A percentile compares a stretch with the other conserved stretches of the same genome.
Conservation (phyloP, 2,888 invertebrate genomes). For the Drosophila tanythrix region DNA sequence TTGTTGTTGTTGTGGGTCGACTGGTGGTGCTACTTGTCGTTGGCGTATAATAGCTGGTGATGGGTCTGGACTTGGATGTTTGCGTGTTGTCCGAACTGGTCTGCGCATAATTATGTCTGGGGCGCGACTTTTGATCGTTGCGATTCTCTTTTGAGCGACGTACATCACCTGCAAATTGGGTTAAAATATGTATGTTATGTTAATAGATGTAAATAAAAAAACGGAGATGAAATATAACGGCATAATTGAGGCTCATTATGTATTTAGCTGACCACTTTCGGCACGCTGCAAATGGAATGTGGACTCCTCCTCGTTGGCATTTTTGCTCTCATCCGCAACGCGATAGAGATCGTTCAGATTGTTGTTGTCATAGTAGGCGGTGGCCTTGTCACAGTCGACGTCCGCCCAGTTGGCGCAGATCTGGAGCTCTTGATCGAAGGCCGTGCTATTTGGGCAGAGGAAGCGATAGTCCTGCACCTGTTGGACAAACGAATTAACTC, state of each 20-base stretch:
- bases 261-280: slow-evolving; percentile 86
- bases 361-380: slow-evolving; percentile 92
- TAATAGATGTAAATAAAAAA: slow-evolving; percentile 1
- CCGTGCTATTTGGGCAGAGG: slow-evolving; percentile 94
- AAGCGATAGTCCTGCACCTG: slow-evolving; percentile 93
- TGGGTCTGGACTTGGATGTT: slow-evolving; percentile 73
- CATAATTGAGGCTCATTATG: slow-evolving; percentile 40
- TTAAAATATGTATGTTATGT: slow-evolving; percentile 6
- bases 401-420: slow-evolving; percentile 97
- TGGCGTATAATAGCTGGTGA: slow-evolving; percentile 82
- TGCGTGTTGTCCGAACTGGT: slow-evolving; percentile 64
- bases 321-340: slow-evolving; percentile 85
- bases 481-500: slow-evolving; percentile 71
- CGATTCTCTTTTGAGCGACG: slow-evolving; percentile 83
- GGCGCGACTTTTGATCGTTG: slow-evolving; percentile 82
- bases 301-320: slow-evolving; percentile 89
- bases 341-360: slow-evolving; percentile 93
- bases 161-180: slow-evolving; percentile 78
- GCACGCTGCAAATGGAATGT: slow-evolving; percentile 90
- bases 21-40: slow-evolving; percentile 59
- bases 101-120: slow-evolving; percentile 75
- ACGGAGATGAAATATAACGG: slow-evolving; percentile 1
- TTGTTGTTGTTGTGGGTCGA: slow-evolving; percentile 61
- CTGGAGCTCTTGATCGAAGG: slow-evolving; percentile 96
- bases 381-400: slow-evolving; percentile 93